A percentile compares a stretch with the other conserved stretches of the same genome.
Evolutionary conservation across 64 coral and sea anemone genomes (phyloP).

Genomic region (Pocillopora damicornis): DNA sequence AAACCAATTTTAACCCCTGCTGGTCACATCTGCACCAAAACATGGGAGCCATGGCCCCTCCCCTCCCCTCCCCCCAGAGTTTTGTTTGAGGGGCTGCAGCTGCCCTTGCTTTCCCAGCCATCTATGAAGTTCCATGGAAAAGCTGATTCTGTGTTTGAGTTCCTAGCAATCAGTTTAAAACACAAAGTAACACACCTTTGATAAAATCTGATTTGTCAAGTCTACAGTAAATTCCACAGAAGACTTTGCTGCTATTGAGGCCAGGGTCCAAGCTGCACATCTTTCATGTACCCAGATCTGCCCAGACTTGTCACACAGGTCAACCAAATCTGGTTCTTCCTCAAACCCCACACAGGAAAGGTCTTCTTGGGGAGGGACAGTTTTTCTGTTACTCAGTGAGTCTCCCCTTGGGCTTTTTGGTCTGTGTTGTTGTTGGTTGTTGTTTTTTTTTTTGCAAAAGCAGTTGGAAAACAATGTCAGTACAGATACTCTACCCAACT

Average conservation of each 20-base stretch:
- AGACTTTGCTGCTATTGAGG: slow-evolving; percentile 67
- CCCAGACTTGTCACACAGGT: slow-evolving; percentile 66
- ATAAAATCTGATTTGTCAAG: slow-evolving; percentile 77
- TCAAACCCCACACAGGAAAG: slow-evolving; percentile 72
- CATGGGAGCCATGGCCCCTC: no score
- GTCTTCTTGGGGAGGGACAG: slow-evolving; percentile 25
- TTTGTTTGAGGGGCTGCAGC: no score
- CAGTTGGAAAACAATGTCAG: no score
- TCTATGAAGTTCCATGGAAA: no score
- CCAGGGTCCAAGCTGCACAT: slow-evolving; percentile 93
- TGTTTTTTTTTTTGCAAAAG: no score
- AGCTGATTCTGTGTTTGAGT: no score
- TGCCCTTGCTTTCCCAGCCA: no score
- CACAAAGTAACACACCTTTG: slow-evolving; percentile 55
- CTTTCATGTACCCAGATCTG: slow-evolving; percentile 92
- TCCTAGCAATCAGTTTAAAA: not conserved
- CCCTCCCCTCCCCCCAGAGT: no score
- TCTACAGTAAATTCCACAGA: slow-evolving; percentile 62
- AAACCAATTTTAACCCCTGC: no score
- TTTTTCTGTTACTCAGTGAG: not conserved
- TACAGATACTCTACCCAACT: no score
- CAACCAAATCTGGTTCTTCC: slow-evolving; percentile 53
- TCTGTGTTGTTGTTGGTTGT: not conserved
- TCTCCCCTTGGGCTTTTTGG: slow-evolving; percentile 4
- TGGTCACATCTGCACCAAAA: no score